Evolutionary conservation across 2,797 vertebrate genomes (phyloP).

Genomic region (Gallinago stenura): DNA sequence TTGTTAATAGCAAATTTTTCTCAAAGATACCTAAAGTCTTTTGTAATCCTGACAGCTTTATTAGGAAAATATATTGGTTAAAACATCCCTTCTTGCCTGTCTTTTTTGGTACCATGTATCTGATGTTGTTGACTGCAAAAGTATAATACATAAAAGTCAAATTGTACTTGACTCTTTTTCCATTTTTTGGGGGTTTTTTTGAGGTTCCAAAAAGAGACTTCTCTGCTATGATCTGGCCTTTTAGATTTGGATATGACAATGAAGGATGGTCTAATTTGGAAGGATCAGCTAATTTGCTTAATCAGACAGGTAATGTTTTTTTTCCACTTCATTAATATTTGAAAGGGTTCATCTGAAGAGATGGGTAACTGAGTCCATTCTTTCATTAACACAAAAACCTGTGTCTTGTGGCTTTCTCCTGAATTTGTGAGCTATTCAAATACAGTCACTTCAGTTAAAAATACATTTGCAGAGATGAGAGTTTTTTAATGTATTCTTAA

Average conservation of each 20-base stretch:
- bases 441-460: background rate
- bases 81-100: background rate
- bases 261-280: constrained; percentile 79
- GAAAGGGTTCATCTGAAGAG: background rate
- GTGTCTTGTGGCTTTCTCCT: background rate
- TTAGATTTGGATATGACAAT: constrained; percentile 81
- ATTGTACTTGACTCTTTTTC: background rate
- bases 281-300: constrained; percentile 75
- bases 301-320: constrained; percentile 69
- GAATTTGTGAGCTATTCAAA: background rate
- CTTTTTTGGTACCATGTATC: background rate
- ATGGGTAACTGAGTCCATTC: background rate
- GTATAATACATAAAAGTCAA: background rate
- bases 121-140: background rate
- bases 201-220: constrained; percentile 73
- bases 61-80: background rate
- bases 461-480: background rate
- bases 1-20: background rate
- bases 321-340: background rate
- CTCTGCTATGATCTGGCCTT: constrained; percentile 81
- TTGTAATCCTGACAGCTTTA: background rate
- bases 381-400: background rate
- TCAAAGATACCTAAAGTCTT: background rate
- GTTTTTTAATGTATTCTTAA: background rate
- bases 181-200: background rate